A percentile compares a stretch with the other conserved stretches of the same genome.
phyloP scores from a whole-genome alignment of 2,888 invertebrate genomes.

The Drosophila trichaetosa region DNA sequence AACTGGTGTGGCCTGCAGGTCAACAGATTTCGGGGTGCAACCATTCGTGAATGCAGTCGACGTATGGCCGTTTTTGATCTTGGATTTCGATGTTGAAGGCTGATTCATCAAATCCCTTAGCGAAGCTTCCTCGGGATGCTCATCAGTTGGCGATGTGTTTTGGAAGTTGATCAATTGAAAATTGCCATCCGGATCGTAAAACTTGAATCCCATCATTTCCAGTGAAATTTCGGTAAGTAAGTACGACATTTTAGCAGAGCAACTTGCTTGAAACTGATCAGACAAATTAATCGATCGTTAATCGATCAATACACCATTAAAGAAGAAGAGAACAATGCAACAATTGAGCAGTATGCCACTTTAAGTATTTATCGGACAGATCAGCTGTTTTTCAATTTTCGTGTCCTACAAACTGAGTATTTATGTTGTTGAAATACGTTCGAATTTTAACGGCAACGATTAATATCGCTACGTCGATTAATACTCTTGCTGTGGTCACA shows the following conservation, averaged over 20 bases:
- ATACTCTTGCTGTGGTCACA: too few species aligned
- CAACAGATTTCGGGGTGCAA: not conserved
- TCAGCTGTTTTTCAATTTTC: not conserved
- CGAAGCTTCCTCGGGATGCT: constrained; percentile 1
- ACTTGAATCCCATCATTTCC: constrained; percentile 83
- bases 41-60: not conserved
- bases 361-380: not conserved
- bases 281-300: not conserved
- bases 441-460: too few species aligned
- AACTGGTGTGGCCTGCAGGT: not conserved
- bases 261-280: too few species aligned
- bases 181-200: constrained; percentile 80
- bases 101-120: constrained; percentile 57
- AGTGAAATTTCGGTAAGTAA: constrained; percentile 83
- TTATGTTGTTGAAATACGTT: too few species aligned
- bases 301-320: not conserved
- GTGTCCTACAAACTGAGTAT: too few species aligned
- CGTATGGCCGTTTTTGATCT: constrained; percentile 7
- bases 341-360: not conserved
- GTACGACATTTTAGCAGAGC: constrained; percentile 75
- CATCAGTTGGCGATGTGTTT: constrained; percentile 33
- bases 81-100: not conserved
- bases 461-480: too few species aligned
- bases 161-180: constrained; percentile 82
- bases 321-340: not conserved